These are phyloP conservation scores for Chymomyza procnemis DNA, from an alignment of 2,888 invertebrate genomes.

Conservation along the genomic window DNA sequence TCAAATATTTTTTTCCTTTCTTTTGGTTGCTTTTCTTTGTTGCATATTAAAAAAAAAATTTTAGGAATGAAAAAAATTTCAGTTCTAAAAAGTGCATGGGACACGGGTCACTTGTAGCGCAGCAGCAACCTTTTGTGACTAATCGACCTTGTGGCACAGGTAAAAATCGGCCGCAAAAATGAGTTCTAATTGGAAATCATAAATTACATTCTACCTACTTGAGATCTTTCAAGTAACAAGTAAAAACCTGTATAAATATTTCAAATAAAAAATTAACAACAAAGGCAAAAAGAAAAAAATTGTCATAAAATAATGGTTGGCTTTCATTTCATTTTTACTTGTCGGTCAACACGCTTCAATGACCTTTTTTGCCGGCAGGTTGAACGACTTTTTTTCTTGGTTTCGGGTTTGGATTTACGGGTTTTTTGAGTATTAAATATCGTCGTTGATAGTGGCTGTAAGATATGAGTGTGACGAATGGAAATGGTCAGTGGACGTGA, in stretches of 20 bases:
- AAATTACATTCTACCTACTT: slow-evolving; percentile 28
- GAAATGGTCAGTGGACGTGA: slow-evolving; percentile 19
- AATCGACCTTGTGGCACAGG: neutral
- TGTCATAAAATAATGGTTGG: slow-evolving; percentile 16
- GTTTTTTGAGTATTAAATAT: slow-evolving; percentile 30
- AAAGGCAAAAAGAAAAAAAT: neutral
- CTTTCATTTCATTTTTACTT: slow-evolving; percentile 5
- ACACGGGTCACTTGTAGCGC: slow-evolving; percentile 53
- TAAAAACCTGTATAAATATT: neutral
- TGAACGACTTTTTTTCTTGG: slow-evolving; percentile 42
- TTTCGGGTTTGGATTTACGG: neutral
- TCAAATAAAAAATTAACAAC: neutral
- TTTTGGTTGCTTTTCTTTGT: slow-evolving; percentile 26
- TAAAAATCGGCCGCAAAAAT: neutral
- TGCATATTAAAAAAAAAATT: neutral
- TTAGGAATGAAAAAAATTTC: neutral
- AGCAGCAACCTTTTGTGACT: slow-evolving; percentile 28
- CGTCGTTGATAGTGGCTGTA: neutral
- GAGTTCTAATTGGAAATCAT: slow-evolving; percentile 58
- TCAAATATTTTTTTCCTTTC: slow-evolving; percentile 38
- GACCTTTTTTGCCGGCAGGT: slow-evolving; percentile 52
- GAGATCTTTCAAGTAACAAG: neutral
- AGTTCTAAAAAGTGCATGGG: slow-evolving; percentile 17
- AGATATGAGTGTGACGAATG: slow-evolving; percentile 33
- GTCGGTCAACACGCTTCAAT: slow-evolving; percentile 43